Percentiles rank a stretch among this genome's conserved stretches.
phyloP scores from a whole-genome alignment of 2,113 vertebrate genomes.

The Callochromis pleurospilus region DNA sequence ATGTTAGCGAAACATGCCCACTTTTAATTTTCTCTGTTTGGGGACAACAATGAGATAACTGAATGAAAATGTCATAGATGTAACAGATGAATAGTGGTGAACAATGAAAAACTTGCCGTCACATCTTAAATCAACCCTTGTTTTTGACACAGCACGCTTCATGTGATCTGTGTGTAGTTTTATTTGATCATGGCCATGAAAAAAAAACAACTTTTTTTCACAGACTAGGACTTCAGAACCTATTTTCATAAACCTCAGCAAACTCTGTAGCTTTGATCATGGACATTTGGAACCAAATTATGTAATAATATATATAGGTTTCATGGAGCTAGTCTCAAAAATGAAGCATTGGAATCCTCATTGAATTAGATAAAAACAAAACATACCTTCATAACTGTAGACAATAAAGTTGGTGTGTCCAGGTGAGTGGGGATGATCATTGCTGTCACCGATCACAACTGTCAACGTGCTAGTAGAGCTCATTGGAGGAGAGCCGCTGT shows the following conservation, averaged over 20 bases:
- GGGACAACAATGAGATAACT: background rate
- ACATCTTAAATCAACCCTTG: background rate
- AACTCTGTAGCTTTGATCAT: background rate
- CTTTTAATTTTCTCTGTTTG: background rate
- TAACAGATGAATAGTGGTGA: background rate
- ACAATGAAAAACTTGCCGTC: background rate
- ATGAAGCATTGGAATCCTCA: background rate
- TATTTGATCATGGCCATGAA: background rate
- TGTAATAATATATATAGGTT: background rate
- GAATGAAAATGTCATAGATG: background rate
- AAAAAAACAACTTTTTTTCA: accelerated
- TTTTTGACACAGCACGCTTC: background rate
- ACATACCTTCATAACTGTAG: constrained; percentile 80
- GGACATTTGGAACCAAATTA: background rate
- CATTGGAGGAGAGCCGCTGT: constrained; percentile 81
- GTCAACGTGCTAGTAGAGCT: constrained; percentile 82
- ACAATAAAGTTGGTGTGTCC: constrained; percentile 80
- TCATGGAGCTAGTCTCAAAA: background rate
- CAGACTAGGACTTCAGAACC: background rate
- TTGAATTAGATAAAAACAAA: background rate
- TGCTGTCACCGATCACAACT: constrained; percentile 79
- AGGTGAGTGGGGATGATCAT: constrained; percentile 82
- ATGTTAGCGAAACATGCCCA: background rate
- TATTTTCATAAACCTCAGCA: background rate
- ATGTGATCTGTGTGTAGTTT: background rate